Conservation (phyloP, 1,140 invertebrate species). For the Spodoptera litura region DNA sequence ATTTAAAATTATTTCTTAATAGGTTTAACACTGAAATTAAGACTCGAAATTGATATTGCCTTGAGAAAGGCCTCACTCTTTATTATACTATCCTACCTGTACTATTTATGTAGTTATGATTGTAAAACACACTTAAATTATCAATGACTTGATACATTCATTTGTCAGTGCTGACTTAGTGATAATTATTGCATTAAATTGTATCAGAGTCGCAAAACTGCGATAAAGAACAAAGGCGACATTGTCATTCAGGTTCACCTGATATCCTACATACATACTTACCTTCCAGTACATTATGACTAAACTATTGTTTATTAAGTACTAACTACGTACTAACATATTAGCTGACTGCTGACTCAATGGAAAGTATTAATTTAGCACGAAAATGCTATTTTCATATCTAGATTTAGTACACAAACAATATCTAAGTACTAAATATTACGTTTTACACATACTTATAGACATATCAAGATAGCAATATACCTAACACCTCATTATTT, state of each 20-base stretch:
- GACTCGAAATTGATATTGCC: slow-evolving; percentile 10
- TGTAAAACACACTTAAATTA: slow-evolving; percentile 22
- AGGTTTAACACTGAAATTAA: slow-evolving; percentile 35
- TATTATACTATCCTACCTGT: background rate
- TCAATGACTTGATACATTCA: slow-evolving; percentile 22
- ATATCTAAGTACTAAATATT: no score
- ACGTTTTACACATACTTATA: no score
- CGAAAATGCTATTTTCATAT: no score
- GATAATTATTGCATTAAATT: slow-evolving; percentile 45
- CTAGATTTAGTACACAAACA: no score
- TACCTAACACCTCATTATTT: no score
- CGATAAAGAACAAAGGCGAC: slow-evolving; percentile 60
- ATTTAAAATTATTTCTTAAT: slow-evolving; percentile 20
- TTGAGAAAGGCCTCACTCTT: slow-evolving; percentile 28
- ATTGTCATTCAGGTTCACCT: slow-evolving; percentile 54
- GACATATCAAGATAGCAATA: no score
- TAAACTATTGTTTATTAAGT: background rate
- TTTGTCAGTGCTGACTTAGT: background rate
- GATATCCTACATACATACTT: slow-evolving; percentile 36
- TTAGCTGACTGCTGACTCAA: no score
- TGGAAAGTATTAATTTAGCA: no score
- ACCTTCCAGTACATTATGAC: slow-evolving; percentile 46
- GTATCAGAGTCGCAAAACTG: slow-evolving; percentile 16
- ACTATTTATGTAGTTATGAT: background rate
- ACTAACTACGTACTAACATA: background rate